Percentiles rank a stretch among this genome's conserved stretches.
These are phyloP conservation scores for Montipora cactus DNA, from an alignment of 64 coral and sea anemone genomes.

Conservation along the genomic window DNA sequence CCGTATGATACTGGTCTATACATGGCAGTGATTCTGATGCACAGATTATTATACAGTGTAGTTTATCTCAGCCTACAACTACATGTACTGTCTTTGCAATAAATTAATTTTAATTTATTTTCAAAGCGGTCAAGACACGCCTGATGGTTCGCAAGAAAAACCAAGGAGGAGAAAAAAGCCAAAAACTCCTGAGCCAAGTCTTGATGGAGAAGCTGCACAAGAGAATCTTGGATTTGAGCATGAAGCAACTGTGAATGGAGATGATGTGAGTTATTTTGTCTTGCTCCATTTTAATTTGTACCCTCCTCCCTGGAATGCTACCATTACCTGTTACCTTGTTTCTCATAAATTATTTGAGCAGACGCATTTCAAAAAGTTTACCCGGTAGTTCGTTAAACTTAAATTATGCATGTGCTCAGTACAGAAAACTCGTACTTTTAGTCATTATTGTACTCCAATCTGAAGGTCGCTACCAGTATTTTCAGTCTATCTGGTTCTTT, in stretches of 20 bases:
- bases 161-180: conserved; percentile 84
- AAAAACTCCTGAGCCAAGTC: conserved; percentile 61
- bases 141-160: conserved; percentile 47
- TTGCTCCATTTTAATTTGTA: neutral
- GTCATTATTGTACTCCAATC: no score
- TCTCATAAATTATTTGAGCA: no score
- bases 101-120: neutral
- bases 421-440: no score
- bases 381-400: no score
- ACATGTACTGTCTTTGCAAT: neutral
- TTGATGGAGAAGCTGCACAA: conserved; percentile 49
- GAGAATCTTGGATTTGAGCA: conserved; percentile 90
- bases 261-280: neutral
- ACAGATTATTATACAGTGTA: no score
- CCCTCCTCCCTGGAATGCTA: no score
- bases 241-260: conserved; percentile 31
- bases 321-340: no score
- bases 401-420: no score
- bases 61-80: neutral
- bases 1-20: no score
- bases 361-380: no score
- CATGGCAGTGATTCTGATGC: no score
- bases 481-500: neutral
- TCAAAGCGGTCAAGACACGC: conserved; percentile 15
- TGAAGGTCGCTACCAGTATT: neutral